Conservation (phyloP, 2,888 invertebrate genomes). For the Apotomis turbidana region DNA sequence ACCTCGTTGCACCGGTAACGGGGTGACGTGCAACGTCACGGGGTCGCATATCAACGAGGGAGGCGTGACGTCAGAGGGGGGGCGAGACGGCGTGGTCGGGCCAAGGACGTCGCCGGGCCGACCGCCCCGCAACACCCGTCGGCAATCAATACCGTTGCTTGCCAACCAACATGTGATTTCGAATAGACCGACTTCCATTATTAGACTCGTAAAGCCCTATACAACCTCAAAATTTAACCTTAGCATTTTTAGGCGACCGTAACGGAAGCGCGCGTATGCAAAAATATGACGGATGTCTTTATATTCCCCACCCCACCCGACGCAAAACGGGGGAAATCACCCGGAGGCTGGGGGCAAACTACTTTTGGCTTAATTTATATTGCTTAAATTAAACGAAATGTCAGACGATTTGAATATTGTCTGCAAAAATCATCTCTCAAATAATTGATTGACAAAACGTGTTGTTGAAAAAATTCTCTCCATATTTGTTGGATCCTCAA, state of each 20-base stretch:
- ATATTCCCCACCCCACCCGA: not conserved
- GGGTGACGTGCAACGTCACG: slow-evolving; percentile 70
- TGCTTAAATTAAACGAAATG: not conserved
- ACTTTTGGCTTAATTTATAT: not conserved
- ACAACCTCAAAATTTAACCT: too few species aligned
- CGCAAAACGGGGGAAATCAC: slow-evolving; percentile 10
- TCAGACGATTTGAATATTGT: not conserved
- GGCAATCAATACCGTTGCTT: slow-evolving; percentile 69
- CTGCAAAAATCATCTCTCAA: not conserved
- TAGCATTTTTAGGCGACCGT: too few species aligned
- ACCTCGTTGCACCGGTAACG: slow-evolving; percentile 49
- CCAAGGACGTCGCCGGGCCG: slow-evolving; percentile 83
- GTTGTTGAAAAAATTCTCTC: slow-evolving; percentile 8
- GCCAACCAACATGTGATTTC: slow-evolving; percentile 44
- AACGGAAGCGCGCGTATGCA: too few species aligned
- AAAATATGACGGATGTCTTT: not conserved
- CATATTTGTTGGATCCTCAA: slow-evolving; percentile 11
- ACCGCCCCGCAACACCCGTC: slow-evolving; percentile 75
- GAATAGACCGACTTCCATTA: slow-evolving; percentile 23
- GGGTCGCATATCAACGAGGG: slow-evolving; percentile 65
- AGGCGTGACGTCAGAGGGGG: slow-evolving; percentile 69
- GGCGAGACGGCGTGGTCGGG: slow-evolving; percentile 67
- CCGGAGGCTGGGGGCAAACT: slow-evolving; percentile 7
- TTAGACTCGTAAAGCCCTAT: not conserved
- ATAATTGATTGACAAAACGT: not conserved